Evolutionary conservation across 1,140 invertebrate genomes (phyloP).

Genomic region (Portunus trituberculatus): DNA sequence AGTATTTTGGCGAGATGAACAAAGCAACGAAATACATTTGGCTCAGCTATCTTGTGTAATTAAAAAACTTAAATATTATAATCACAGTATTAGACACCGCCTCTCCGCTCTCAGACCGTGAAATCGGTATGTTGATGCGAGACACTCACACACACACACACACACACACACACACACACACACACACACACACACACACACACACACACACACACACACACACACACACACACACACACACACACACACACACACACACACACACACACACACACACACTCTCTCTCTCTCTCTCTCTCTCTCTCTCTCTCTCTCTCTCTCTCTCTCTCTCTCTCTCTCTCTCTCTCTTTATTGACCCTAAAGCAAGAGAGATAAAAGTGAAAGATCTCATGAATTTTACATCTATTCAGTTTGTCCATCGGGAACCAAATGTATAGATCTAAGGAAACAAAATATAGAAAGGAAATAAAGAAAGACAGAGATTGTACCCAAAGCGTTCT

Average conservation of each 20-base stretch:
- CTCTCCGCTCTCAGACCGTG: not conserved
- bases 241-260: slow-evolving; percentile 33
- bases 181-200: slow-evolving; percentile 33
- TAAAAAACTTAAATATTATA: slow-evolving; percentile 9
- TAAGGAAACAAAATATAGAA: not conserved
- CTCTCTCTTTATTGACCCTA: slow-evolving; percentile 39
- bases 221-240: slow-evolving; percentile 42
- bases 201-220: slow-evolving; percentile 33
- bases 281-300: slow-evolving; percentile 53
- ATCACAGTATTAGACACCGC: not conserved
- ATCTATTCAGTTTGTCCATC: not conserved
- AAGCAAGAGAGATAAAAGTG: not conserved
- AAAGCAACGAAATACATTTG: not conserved
- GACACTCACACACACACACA: slow-evolving; percentile 34
- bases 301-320: slow-evolving; percentile 60
- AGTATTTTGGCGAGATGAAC: too few relatives aligned
- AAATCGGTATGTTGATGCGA: not conserved
- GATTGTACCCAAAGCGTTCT: slow-evolving; percentile 2
- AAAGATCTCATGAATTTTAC: not conserved
- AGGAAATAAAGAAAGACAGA: not conserved
- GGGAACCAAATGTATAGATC: not conserved
- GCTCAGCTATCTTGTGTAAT: not conserved
- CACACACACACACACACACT: slow-evolving; percentile 33
- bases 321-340: slow-evolving; percentile 61
- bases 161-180: slow-evolving; percentile 49